Evolutionary conservation across 2,113 vertebrate genomes (phyloP).

Genomic region (Machaerirhynchus nigripectus): DNA sequence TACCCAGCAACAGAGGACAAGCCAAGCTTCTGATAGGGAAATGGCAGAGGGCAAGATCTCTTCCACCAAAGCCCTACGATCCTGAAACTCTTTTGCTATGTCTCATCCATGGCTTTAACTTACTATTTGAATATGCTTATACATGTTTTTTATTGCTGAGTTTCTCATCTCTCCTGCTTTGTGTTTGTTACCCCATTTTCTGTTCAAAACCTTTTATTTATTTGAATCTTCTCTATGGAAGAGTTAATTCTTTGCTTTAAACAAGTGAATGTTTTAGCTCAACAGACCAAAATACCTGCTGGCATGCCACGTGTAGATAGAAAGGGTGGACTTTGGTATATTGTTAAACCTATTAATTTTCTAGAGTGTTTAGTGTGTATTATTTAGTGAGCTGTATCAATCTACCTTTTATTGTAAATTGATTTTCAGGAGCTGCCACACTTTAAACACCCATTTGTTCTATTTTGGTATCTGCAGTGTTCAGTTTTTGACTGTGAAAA

Average conservation of each 20-base stretch:
- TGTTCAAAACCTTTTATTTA: background rate
- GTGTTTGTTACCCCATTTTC: background rate
- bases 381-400: background rate
- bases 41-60: background rate
- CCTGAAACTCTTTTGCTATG: background rate
- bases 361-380: background rate
- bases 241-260: background rate
- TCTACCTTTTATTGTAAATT: background rate
- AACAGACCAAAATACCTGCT: background rate
- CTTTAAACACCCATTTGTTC: background rate
- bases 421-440: background rate
- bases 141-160: background rate
- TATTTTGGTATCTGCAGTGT: background rate
- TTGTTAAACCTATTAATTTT: background rate
- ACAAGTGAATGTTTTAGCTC: background rate
- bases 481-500: background rate
- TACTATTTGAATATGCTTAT: background rate
- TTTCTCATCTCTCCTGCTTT: background rate
- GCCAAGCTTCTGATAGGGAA: background rate
- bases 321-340: background rate
- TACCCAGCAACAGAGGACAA: background rate
- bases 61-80: background rate
- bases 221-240: background rate
- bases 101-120: background rate
- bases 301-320: background rate